These are phyloP conservation scores for Chromis chromis DNA, from an alignment of 2,797 vertebrate genomes.

Conservation along the genomic window DNA sequence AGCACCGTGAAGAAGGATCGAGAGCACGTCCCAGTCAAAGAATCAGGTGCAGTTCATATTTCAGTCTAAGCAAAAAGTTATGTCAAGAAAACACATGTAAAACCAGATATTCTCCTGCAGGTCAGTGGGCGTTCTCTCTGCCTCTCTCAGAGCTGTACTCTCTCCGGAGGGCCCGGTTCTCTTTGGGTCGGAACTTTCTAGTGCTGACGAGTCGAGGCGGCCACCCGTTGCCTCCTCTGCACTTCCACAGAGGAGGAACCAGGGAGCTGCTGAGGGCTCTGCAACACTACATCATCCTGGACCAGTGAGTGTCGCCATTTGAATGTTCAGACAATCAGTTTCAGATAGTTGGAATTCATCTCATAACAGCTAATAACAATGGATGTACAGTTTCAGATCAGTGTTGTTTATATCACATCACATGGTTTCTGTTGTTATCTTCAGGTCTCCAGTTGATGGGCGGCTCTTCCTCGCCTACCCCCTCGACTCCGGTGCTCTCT, in stretches of 20 bases:
- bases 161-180: conserved; percentile 89
- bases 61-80: background rate
- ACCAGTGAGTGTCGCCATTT: conserved; percentile 83
- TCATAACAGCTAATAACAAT: background rate
- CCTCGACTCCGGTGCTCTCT: conserved; percentile 87
- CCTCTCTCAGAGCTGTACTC: conserved; percentile 92
- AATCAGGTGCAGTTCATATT: conserved; percentile 70
- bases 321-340: background rate
- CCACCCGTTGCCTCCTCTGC: conserved; percentile 89
- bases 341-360: background rate
- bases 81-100: accelerated
- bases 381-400: background rate
- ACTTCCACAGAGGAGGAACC: conserved; percentile 92
- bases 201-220: conserved; percentile 91
- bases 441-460: conserved; percentile 89
- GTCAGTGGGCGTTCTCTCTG: conserved; percentile 88
- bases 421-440: conserved; percentile 13
- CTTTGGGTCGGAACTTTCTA: conserved; percentile 91
- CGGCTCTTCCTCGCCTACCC: conserved; percentile 91
- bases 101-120: conserved; percentile 45
- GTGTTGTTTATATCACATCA: conserved; percentile 17
- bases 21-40: conserved; percentile 63
- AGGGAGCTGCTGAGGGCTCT: conserved; percentile 88
- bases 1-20: conserved; percentile 87
- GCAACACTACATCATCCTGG: conserved; percentile 88